Percentiles rank a stretch among this genome's conserved stretches.
phyloP scores from a whole-genome alignment of 2,888 invertebrate genomes.

The Seira ritae region DNA sequence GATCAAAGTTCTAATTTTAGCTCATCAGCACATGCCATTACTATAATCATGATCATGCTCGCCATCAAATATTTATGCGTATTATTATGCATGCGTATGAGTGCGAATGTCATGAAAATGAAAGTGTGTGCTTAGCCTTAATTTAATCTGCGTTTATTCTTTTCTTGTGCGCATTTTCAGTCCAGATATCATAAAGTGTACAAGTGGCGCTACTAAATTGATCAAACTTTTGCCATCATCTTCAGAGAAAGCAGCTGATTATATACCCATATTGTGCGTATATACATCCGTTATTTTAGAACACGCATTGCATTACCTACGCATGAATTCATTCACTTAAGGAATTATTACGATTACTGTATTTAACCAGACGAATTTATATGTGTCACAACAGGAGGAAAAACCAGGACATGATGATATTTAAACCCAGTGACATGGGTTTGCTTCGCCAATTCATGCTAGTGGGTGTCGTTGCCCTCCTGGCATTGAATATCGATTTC shows the following conservation, averaged over 20 bases:
- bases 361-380: background rate
- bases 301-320: no score
- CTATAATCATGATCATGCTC: background rate
- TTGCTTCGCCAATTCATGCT: conserved; percentile 56
- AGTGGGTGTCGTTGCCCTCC: conserved; percentile 73
- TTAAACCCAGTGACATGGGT: conserved; percentile 61
- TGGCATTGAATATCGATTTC: conserved; percentile 73
- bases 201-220: background rate
- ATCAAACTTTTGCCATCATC: background rate
- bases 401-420: conserved; percentile 21
- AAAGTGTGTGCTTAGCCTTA: background rate
- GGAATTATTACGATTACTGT: no score
- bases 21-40: background rate
- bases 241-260: background rate
- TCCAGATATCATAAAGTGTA: no score
- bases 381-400: background rate
- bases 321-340: no score
- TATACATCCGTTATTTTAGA: no score
- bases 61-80: background rate
- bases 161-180: background rate
- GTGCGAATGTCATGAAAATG: background rate
- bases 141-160: background rate
- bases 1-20: background rate
- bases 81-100: background rate
- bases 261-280: background rate